Base-by-base conservation (phyloP, 2,888 invertebrate genomes). In the Drosophila fungiperda region DNA sequence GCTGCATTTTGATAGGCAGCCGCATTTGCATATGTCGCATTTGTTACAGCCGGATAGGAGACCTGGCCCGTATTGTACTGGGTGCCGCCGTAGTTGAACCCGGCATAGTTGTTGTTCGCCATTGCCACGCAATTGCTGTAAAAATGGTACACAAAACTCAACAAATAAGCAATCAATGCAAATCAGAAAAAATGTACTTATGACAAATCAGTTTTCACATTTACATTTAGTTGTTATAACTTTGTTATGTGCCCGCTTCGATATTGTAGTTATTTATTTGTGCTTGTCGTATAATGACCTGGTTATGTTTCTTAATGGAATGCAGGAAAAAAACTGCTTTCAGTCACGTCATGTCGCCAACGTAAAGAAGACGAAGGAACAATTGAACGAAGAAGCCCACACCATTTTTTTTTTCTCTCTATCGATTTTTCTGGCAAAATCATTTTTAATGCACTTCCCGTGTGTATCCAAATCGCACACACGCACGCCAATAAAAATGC, bases 71-170 rank as follows among this genome's bases (percentile, higher is more conserved):
- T 95, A 84, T 96, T 96, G 93, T 98, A 98, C 95, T 98, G 98
- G 92, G 97, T 97, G 93, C 97, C 97, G 92, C 97, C 97, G 94
- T 98, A 97, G 92, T 97, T 97, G 95, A 98, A 98, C 93, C 97
- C 97, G 94, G 97, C 97, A 95, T 98, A 98, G 95, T 98, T 98
- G 95, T 98, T 98, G 94, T 97, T 90, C 54, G 92, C 90, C 92
- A 92, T 92, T 78, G 73, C 83, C 75, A 66, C 74, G 79, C 75
- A 71, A 75, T 78, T 78, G 79, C 73, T 78, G 68, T 54, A 54
- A 73, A 73, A 80, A 76, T 45, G n/a, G 40, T 59, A 78, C 57
- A 72, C 52, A 78, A 73, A 78, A 81, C 76, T 82, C 69, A 78
- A 81, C 82, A 78, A 78, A 87, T 84, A 68, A 78, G 74, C 87